Conservation (phyloP, 2,113 vertebrate genomes). For the Nerophis lumbriciformis region DNA sequence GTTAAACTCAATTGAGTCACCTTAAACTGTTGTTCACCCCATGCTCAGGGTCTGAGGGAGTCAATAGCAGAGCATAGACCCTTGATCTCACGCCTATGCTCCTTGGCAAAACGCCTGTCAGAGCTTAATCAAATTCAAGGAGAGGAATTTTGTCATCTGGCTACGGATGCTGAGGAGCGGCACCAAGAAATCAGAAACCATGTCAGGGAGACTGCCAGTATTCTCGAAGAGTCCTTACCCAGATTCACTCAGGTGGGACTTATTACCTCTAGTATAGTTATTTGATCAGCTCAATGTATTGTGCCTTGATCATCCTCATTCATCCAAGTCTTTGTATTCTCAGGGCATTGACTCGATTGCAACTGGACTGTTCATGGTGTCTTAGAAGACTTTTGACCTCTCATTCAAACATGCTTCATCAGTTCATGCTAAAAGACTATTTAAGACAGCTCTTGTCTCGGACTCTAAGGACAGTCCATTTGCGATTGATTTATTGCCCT, state of each 20-base stretch:
- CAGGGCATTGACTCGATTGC: too few species aligned
- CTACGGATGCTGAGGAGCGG: conserved; percentile 69
- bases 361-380: too few species aligned
- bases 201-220: conserved; percentile 64
- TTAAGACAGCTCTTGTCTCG: neutral
- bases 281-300: neutral
- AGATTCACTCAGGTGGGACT: conserved; percentile 77
- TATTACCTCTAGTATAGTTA: neutral
- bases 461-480: too few species aligned
- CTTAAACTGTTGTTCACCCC: conserved; percentile 6
- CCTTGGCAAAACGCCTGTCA: conserved; percentile 66
- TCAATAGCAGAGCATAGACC: conserved; percentile 83
- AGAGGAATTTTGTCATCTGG: conserved; percentile 63
- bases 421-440: neutral
- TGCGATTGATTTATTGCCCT: too few species aligned
- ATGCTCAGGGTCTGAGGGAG: conserved; percentile 74
- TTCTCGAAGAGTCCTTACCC: conserved; percentile 80
- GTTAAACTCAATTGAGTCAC: conserved; percentile 4
- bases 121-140: conserved; percentile 74
- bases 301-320: too few species aligned
- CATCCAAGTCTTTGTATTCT: too few species aligned
- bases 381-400: too few species aligned
- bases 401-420: too few species aligned
- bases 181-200: conserved; percentile 69
- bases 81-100: conserved; percentile 74